Base-by-base conservation (phyloP, 2,797 vertebrate genomes). In the Nyctalus aviator region DNA sequence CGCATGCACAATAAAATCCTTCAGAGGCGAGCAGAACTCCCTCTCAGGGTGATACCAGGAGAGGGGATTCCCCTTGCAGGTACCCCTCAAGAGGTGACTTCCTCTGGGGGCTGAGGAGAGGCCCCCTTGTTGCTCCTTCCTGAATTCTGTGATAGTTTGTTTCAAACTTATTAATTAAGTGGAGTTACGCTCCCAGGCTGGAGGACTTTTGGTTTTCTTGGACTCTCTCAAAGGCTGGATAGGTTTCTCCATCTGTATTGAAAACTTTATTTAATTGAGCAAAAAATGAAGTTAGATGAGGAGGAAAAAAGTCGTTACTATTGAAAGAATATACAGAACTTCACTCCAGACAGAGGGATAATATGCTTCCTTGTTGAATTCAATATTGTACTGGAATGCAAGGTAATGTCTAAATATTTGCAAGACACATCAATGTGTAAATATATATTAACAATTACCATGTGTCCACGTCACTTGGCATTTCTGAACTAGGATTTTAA, bases 141-240 rank as follows among this genome's bases (percentile, higher is more conserved):
- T 71, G 5, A 76, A 77, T 84, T 87, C 64, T 44, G 44, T 23
- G 17, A 68, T 32, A 20, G 18, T 76, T 83, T 88, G 3, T 82
- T 86, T 90, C 73, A 78, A 78, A 15, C 23, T 84, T 91, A 30
- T 83, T 77, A 37, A 87, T 86, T 46, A 95, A 95, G 78, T 64
- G n/a, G 50, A 83, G 3, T 76, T 84, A 53, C 44, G 10, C 62
- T 62, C 12, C n/a, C 25, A 89, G 17, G 44, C 17, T 69, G 32
- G 11, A 8, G 68, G 41, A 48, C 68, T 35, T 68, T 50, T 68
- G 37, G 77, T 75, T 96, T 94, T 92, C 82, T 78, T 73, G 32
- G 44, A 82, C 23, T 88, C 10, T 18, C 21, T 82, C 35, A 72
- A n/a, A 17, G 71, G 72, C 62, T 10, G 2, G 59, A 35, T 7